These are phyloP conservation scores for Coluber constrictor DNA, from an alignment of 2,797 vertebrate species.

Conservation along the genomic window DNA sequence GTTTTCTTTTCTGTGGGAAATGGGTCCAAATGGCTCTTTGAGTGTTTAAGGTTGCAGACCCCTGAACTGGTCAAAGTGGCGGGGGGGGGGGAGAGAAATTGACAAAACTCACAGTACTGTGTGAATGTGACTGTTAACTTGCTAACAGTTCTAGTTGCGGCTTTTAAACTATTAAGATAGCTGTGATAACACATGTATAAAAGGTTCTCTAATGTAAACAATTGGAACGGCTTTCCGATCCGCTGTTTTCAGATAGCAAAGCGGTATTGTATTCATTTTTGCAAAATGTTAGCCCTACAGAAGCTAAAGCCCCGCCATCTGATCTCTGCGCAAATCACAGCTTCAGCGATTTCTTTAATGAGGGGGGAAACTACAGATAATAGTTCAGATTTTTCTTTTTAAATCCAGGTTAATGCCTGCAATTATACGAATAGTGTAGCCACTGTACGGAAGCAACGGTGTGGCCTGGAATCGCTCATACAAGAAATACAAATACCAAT, in stretches of 20 bases:
- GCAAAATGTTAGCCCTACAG: conserved; percentile 29
- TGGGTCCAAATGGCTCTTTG: too few species aligned
- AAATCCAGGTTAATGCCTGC: conserved; percentile 40
- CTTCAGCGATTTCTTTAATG: conserved; percentile 47
- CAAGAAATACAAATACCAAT: conserved; percentile 40
- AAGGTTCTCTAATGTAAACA: not conserved
- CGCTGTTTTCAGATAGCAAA: conserved; percentile 42
- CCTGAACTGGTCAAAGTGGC: not conserved
- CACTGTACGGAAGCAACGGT: conserved; percentile 28
- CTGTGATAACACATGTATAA: not conserved
- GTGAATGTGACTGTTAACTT: not conserved
- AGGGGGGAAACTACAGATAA: conserved; percentile 49
- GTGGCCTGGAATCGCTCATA: conserved; percentile 45
- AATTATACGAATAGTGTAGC: conserved; percentile 50
- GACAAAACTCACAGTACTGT: not conserved
- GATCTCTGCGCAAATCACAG: conserved; percentile 43
- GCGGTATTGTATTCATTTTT: conserved; percentile 36
- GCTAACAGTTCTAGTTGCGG: not conserved
- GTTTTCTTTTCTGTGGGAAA: too few species aligned
- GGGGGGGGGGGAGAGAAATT: not conserved
- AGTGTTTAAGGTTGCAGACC: too few species aligned
- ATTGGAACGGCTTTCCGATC: conserved; percentile 13
- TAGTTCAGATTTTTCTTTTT: conserved; percentile 27
- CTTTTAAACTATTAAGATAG: not conserved
- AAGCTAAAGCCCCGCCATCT: conserved; percentile 34